Conservation (phyloP, 2,888 invertebrate genomes). For the Dione juno region DNA sequence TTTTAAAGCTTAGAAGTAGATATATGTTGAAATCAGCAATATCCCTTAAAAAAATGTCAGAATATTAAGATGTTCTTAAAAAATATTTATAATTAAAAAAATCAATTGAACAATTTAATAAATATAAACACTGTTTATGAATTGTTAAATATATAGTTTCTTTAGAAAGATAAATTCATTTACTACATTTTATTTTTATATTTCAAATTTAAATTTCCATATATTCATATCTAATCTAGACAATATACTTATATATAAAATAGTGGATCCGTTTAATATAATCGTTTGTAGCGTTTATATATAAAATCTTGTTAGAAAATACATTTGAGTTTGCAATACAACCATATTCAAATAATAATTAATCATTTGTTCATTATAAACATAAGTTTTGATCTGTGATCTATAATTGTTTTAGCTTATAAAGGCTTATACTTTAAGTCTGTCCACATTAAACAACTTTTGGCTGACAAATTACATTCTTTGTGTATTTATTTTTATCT, state of each 20-base stretch:
- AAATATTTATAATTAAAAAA: too few species aligned
- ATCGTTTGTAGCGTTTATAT: too few species aligned
- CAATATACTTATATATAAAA: too few species aligned
- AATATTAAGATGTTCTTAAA: neutral
- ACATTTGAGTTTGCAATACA: neutral
- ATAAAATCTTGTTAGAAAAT: too few species aligned
- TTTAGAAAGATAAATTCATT: too few species aligned
- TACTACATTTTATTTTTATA: too few species aligned
- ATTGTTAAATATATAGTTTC: neutral
- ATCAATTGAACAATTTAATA: too few species aligned
- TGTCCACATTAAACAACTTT: constrained; percentile 8
- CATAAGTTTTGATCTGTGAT: constrained; percentile 52
- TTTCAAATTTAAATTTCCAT: too few species aligned
- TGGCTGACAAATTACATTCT: neutral
- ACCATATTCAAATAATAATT: neutral
- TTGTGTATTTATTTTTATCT: neutral
- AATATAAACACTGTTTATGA: too few species aligned
- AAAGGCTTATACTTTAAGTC: constrained; percentile 31
- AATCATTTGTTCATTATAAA: constrained; percentile 23
- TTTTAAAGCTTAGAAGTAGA: neutral
- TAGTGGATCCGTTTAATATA: too few species aligned
- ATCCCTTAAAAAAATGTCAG: neutral
- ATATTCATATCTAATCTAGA: too few species aligned
- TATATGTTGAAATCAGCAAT: neutral
- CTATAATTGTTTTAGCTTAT: constrained; percentile 44